Base-by-base conservation (phyloP, 2,888 invertebrate species). In the Stegana nigrithorax region DNA sequence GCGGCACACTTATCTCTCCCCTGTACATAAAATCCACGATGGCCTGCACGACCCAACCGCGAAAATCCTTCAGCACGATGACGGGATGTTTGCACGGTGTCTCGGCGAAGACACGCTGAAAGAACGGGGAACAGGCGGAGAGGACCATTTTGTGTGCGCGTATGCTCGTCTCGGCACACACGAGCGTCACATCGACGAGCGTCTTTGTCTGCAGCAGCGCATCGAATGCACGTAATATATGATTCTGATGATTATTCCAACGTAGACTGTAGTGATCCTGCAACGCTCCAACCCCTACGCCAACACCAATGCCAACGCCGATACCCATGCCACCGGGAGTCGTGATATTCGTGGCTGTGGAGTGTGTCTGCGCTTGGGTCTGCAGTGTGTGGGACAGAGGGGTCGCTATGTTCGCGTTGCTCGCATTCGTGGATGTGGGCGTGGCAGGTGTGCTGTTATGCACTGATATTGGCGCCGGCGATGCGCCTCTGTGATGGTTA, bases 1-100 rank as follows among this genome's bases (percentile, higher is more conserved):
- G 93, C 6, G 92, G 91, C 58, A 96, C 94, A 71, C 93, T 93
- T 73, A 96, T 94, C 87, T 96, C 95, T 39, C 96, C 96, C 72
- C 93, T 92, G 87, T 96, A 96, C 95, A 96, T 96, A 82, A 96
- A 96, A 86, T 95, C 94, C 67, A 96, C 92, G 66, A 96, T 92
- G 32, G 94, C 93, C 79, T 94, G 93, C 67, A 96, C 92, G 80
- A 95, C 95, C 91, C 94, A 93, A 71, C 92, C 93, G 78, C 91
- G 90, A 84, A 95, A 93, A 87, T 96, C 95, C 85, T 95, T 95
- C 67, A 96, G 87, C 73, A 96, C 94, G 82, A 96, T 94, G 73
- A 96, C 94, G 44, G 96, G 96, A 84, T 96, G 96, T 85, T 95
- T 94, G 89, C 95, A 95, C 60, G 95, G 95, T 79, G 94, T 95